Conservation (phyloP, 1,140 invertebrate genomes). For the Procambarus clarkii region DNA sequence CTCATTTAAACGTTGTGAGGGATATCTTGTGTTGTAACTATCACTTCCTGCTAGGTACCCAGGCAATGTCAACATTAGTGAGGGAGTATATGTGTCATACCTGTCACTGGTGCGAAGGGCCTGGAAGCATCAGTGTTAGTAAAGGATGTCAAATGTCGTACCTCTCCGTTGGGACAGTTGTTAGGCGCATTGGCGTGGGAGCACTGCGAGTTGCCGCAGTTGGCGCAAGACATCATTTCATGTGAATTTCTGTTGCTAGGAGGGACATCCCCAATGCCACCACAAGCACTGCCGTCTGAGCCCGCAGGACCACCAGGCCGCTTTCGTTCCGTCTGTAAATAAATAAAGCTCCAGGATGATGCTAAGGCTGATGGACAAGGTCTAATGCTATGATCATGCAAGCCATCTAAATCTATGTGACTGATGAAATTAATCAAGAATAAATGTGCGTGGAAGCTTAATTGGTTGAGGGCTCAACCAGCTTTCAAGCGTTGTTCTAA, state of each 20-base stretch:
- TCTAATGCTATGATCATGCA: not conserved
- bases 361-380: not conserved
- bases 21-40: too few species aligned
- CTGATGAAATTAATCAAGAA: not conserved
- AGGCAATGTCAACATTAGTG: too few species aligned
- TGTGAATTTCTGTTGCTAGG: constrained; percentile 63
- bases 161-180: constrained; percentile 70
- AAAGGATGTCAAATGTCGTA: not conserved
- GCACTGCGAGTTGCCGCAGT: constrained; percentile 70
- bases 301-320: constrained; percentile 55
- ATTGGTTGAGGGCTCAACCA: not conserved
- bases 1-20: too few species aligned
- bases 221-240: constrained; percentile 67
- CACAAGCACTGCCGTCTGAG: constrained; percentile 22
- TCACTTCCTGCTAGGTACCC: too few species aligned
- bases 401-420: constrained; percentile 7
- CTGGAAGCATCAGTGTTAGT: not conserved
- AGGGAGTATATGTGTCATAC: too few species aligned
- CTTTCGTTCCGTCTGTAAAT: constrained; percentile 66
- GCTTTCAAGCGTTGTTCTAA: not conserved
- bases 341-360: constrained; percentile 18
- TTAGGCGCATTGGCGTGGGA: constrained; percentile 66
- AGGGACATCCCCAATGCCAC: constrained; percentile 38
- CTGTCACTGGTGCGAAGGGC: too few species aligned
- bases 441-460: not conserved